Evolutionary conservation across 2,888 invertebrate genomes (phyloP).

Genomic region (Andricus curvator): DNA sequence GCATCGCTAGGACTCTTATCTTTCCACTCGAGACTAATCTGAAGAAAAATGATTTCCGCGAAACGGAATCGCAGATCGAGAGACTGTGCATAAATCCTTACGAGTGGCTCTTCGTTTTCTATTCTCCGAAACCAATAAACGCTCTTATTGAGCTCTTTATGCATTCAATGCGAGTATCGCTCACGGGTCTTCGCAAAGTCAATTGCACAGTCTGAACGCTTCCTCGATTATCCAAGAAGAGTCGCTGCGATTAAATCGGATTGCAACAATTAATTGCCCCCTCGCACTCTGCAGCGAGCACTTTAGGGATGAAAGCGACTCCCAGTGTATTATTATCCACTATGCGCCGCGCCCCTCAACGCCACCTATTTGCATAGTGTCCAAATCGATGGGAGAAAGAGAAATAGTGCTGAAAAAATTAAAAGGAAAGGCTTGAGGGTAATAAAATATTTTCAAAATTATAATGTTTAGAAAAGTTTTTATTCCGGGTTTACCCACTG

Average conservation of each 20-base stretch:
- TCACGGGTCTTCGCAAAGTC: constrained; percentile 52
- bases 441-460: too few species aligned
- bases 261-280: constrained; percentile 56
- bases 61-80: constrained; percentile 22
- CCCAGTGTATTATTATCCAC: constrained; percentile 47
- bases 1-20: neutral
- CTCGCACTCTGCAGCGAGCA: constrained; percentile 49
- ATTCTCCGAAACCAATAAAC: constrained; percentile 37
- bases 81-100: constrained; percentile 11
- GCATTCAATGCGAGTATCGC: constrained; percentile 44
- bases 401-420: too few species aligned
- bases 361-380: neutral
- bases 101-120: constrained; percentile 18
- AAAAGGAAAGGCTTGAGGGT: too few species aligned
- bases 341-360: constrained; percentile 8
- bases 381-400: too few species aligned
- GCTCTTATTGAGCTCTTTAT: constrained; percentile 40
- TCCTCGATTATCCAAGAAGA: constrained; percentile 55
- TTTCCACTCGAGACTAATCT: constrained; percentile 16
- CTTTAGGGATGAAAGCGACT: constrained; percentile 52
- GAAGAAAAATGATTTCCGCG: constrained; percentile 32
- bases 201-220: constrained; percentile 54
- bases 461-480: too few species aligned
- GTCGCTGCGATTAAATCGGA: constrained; percentile 56
- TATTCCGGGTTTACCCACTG: too few species aligned